A percentile compares a stretch with the other conserved stretches of the same genome.
Conservation (phyloP, 2,888 invertebrate species). For the Cephus pygmeus region DNA sequence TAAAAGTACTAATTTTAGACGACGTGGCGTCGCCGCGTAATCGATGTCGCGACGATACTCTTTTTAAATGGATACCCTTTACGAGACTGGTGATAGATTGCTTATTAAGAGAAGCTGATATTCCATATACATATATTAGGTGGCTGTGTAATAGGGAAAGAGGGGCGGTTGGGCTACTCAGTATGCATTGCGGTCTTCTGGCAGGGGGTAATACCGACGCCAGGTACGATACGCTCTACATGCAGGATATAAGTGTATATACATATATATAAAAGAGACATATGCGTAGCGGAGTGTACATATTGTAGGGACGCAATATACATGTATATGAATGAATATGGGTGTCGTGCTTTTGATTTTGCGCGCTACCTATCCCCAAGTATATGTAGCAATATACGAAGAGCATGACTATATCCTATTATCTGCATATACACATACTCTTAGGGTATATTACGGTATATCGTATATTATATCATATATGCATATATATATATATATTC, state of each 20-base stretch:
- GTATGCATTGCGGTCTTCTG: conserved; percentile 63
- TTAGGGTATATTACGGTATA: neutral
- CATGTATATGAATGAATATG: neutral
- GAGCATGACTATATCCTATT: neutral
- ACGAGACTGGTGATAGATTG: conserved; percentile 47
- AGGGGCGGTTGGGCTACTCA: conserved; percentile 53
- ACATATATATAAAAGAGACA: neutral
- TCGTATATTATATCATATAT: neutral
- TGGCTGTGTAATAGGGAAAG: conserved; percentile 60
- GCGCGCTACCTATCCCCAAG: conserved; percentile 6
- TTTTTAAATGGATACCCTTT: neutral
- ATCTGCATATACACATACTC: neutral
- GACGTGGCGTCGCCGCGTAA: neutral
- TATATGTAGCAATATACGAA: too few species aligned
- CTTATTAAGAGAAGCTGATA: conserved; percentile 54
- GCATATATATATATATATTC: neutral
- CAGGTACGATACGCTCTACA: neutral
- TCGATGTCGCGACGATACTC: neutral
- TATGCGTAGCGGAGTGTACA: neutral
- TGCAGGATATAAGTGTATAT: conserved; percentile 21
- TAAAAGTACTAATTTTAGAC: neutral
- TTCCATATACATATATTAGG: conserved; percentile 49
- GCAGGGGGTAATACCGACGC: conserved; percentile 53
- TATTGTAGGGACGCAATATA: neutral
- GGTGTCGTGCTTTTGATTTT: conserved; percentile 29